These are phyloP conservation scores for Pemphigus obesinymphae DNA, from an alignment of 1,140 invertebrate genomes.

Conservation along the genomic window DNA sequence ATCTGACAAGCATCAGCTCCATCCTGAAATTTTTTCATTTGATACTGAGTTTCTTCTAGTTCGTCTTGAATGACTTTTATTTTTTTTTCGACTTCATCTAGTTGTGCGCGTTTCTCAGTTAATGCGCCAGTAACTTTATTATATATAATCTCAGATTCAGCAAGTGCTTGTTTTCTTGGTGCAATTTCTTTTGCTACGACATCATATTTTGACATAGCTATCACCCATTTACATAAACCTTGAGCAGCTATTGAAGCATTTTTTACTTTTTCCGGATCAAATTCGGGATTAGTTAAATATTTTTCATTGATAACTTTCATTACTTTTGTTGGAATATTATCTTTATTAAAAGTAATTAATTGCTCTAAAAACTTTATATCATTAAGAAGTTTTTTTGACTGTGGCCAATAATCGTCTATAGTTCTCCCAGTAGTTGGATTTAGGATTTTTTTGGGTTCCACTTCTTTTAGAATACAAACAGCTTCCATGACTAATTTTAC, in stretches of 20 bases:
- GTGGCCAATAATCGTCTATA: conserved; percentile 88
- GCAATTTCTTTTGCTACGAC: conserved; percentile 90
- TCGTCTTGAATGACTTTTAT: conserved; percentile 68
- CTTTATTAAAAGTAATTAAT: conserved; percentile 86
- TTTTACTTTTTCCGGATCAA: conserved; percentile 82
- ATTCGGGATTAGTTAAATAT: conserved; percentile 82
- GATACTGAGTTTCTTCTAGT: conserved; percentile 62
- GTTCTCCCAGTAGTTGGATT: conserved; percentile 67
- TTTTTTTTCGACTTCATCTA: conserved; percentile 71
- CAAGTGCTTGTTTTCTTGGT: conserved; percentile 81
- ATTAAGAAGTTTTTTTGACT: conserved; percentile 83
- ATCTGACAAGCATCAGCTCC: conserved; percentile 81
- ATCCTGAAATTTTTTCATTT: conserved; percentile 68
- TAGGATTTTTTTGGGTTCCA: conserved; percentile 81
- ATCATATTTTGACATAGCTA: conserved; percentile 90
- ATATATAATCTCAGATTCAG: conserved; percentile 74
- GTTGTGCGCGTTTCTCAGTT: conserved; percentile 78
- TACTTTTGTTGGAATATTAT: conserved; percentile 70
- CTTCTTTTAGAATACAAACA: conserved; percentile 82
- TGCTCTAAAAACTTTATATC: conserved; percentile 89
- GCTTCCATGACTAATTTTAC: conserved; percentile 92
- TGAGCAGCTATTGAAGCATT: conserved; percentile 89
- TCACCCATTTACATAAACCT: conserved; percentile 87
- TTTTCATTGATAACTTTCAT: conserved; percentile 87
- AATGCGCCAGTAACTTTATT: conserved; percentile 82